Percentiles rank a stretch among this genome's conserved stretches.
Evolutionary conservation across 2,888 invertebrate species (phyloP).

Genomic region (Stenotaenia linearis): DNA sequence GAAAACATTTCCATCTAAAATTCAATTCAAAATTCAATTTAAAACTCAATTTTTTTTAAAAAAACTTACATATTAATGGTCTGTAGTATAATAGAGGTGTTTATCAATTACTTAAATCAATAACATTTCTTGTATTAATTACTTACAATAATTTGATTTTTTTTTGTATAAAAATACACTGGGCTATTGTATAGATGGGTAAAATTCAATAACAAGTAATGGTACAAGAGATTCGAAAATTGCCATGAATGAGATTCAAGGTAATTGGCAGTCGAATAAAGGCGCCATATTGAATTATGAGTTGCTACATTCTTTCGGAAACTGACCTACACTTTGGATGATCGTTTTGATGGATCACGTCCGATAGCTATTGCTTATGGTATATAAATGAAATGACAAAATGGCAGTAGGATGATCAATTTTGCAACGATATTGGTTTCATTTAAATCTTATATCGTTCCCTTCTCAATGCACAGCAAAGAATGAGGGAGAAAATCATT

Average conservation of each 20-base stretch:
- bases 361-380: not conserved
- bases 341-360: too few relatives aligned
- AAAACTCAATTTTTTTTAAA: not conserved
- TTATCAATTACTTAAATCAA: not conserved
- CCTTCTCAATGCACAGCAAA: constrained; percentile 19
- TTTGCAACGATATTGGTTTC: not conserved
- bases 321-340: too few relatives aligned
- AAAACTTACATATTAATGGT: not conserved
- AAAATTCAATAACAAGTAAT: not conserved
- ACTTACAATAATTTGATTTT: not conserved
- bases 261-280: not conserved
- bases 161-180: not conserved
- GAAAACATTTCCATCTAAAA: not conserved
- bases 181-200: not conserved
- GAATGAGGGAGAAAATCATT: constrained; percentile 26
- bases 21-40: not conserved
- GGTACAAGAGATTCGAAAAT: not conserved
- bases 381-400: not conserved
- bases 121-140: not conserved
- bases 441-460: constrained; percentile 17
- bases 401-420: not conserved
- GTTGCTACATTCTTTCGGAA: too few relatives aligned
- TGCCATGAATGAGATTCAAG: not conserved
- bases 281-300: not conserved
- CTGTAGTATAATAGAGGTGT: not conserved